Percentiles rank a stretch among this genome's conserved stretches.
Conservation (phyloP, 2,888 invertebrate genomes). For the Macrophya annulata region DNA sequence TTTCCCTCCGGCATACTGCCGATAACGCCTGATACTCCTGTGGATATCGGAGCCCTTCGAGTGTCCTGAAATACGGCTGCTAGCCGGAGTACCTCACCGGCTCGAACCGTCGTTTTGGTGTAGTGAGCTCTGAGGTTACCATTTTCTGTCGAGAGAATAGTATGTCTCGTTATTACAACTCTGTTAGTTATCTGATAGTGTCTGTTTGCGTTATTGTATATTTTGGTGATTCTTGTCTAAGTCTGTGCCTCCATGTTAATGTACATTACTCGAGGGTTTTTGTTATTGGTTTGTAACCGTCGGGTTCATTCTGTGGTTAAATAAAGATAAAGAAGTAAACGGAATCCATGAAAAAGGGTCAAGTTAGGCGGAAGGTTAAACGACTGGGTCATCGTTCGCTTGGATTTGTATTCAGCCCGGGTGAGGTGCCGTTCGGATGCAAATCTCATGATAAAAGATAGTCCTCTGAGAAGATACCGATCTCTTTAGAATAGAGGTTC, state of each 20-base stretch:
- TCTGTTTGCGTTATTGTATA: too few species aligned
- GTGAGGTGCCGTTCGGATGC: slow-evolving; percentile 48
- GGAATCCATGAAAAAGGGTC: slow-evolving; percentile 17
- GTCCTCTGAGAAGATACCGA: slow-evolving; percentile 43
- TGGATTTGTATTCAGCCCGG: slow-evolving; percentile 39
- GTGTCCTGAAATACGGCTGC: slow-evolving; percentile 82
- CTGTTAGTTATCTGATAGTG: neutral
- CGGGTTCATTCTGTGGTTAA: neutral
- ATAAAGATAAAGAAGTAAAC: neutral
- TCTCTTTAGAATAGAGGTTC: slow-evolving; percentile 31
- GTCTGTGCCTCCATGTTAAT: too few species aligned
- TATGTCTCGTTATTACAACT: neutral
- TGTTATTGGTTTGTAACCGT: neutral
- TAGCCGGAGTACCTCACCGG: slow-evolving; percentile 80
- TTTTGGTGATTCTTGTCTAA: too few species aligned
- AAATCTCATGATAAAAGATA: slow-evolving; percentile 49
- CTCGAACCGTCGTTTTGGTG: slow-evolving; percentile 79
- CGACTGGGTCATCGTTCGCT: slow-evolving; percentile 29
- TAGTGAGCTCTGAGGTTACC: slow-evolving; percentile 78
- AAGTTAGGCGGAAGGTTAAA: slow-evolving; percentile 27
- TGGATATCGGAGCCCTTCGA: slow-evolving; percentile 72
- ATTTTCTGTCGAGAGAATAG: slow-evolving; percentile 67
- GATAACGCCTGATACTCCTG: slow-evolving; percentile 72
- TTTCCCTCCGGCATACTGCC: slow-evolving; percentile 75
- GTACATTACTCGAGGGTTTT: neutral